Evolutionary conservation across 2,113 vertebrate genomes (phyloP).

Genomic region (Tympanuchus pallidicinctus): DNA sequence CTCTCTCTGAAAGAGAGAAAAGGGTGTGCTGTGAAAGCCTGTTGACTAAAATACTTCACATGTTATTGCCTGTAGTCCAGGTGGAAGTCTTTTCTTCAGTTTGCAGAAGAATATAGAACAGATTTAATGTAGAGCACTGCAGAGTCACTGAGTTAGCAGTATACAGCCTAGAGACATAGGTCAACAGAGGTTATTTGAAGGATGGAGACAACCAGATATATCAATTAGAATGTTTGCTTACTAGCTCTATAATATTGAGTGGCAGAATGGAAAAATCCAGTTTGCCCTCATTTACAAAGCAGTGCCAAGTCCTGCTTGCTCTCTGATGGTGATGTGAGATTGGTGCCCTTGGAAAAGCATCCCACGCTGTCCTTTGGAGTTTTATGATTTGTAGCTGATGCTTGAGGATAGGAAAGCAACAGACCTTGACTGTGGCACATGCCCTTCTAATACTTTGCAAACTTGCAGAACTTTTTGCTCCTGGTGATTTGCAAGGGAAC

Average conservation of each 20-base stretch:
- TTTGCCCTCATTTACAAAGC: not conserved
- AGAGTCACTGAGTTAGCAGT: not conserved
- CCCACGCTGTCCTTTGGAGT: not conserved
- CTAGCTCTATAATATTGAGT: not conserved
- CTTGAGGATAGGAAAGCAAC: not conserved
- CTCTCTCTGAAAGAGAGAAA: not conserved
- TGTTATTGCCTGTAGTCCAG: not conserved
- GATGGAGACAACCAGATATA: constrained; percentile 11
- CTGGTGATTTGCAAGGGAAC: not conserved
- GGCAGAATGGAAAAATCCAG: constrained; percentile 10
- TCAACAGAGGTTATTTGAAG: constrained; percentile 28
- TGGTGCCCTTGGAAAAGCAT: not conserved
- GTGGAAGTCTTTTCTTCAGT: not conserved
- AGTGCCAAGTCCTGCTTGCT: accelerated
- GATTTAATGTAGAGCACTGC: not conserved
- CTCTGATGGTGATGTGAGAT: not conserved
- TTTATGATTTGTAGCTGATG: not conserved
- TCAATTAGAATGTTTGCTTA: constrained; percentile 25
- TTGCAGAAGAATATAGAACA: not conserved
- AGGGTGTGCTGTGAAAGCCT: not conserved
- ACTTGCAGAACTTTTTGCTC: constrained; percentile 24
- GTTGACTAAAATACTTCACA: not conserved
- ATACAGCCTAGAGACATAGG: not conserved
- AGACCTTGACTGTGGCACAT: not conserved
- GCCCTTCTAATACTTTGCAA: not conserved